Evolutionary conservation across 2,113 vertebrate species (phyloP).

Genomic region (Melanostigma gelatinosum): DNA sequence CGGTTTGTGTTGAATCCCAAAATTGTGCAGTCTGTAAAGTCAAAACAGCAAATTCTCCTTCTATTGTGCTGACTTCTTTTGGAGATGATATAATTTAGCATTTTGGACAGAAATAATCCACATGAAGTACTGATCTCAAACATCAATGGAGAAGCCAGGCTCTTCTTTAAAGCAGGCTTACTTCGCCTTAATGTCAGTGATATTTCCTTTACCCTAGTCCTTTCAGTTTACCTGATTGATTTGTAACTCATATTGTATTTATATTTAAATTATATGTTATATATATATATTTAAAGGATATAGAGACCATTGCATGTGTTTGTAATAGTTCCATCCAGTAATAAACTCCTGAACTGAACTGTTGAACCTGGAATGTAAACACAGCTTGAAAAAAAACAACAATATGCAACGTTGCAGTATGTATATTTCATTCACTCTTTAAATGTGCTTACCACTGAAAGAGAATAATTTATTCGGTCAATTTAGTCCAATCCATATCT

Average conservation of each 20-base stretch:
- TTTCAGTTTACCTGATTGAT: background rate
- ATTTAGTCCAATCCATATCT: slow-evolving; percentile 66
- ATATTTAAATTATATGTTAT: background rate
- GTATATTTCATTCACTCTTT: slow-evolving; percentile 62
- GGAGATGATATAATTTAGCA: slow-evolving; percentile 58
- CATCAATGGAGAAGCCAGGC: slow-evolving; percentile 36
- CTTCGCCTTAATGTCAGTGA: background rate
- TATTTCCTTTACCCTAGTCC: background rate
- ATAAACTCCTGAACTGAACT: slow-evolving; percentile 24
- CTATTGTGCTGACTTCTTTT: slow-evolving; percentile 62
- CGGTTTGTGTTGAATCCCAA: slow-evolving; percentile 56
- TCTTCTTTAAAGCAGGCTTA: background rate
- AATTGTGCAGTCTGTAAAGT: slow-evolving; percentile 67
- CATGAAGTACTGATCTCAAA: slow-evolving; percentile 49
- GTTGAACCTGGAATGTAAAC: slow-evolving; percentile 41
- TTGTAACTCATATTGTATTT: background rate
- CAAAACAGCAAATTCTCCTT: slow-evolving; percentile 53
- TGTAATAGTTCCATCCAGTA: slow-evolving; percentile 9
- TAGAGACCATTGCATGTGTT: background rate
- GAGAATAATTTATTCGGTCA: slow-evolving; percentile 69
- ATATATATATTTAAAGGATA: background rate
- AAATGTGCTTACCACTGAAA: slow-evolving; percentile 57
- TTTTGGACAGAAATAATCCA: slow-evolving; percentile 57
- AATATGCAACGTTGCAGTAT: slow-evolving; percentile 26
- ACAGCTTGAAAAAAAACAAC: slow-evolving; percentile 18